phyloP scores from a whole-genome alignment of 2,888 invertebrate species.

The Entomobrya proxima region DNA sequence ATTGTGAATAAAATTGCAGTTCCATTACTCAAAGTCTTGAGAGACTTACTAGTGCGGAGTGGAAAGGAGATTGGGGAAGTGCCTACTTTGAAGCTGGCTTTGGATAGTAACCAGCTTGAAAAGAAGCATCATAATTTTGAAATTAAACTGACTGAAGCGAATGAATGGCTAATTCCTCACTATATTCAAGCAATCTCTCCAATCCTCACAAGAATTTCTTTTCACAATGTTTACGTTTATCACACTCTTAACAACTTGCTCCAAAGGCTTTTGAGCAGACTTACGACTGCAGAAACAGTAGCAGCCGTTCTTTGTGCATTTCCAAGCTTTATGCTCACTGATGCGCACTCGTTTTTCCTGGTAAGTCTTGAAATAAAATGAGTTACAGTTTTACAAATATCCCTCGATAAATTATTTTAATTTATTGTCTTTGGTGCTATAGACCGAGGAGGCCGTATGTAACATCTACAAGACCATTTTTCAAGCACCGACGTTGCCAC shows the following conservation, averaged over 20 bases:
- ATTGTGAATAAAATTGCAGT: slow-evolving; percentile 9
- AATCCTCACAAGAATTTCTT: slow-evolving; percentile 26
- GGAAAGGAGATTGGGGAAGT: background rate
- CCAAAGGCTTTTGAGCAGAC: background rate
- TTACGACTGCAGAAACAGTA: background rate
- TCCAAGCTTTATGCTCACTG: background rate
- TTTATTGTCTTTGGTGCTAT: background rate
- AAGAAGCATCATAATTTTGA: too few species aligned
- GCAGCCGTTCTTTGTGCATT: background rate
- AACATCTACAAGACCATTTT: background rate
- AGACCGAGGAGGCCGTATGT: background rate
- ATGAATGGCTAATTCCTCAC: slow-evolving; percentile 34
- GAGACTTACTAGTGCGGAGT: background rate
- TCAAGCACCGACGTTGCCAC: background rate
- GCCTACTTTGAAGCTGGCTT: background rate
- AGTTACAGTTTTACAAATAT: background rate
- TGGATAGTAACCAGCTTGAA: background rate
- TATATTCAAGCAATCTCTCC: slow-evolving; percentile 13
- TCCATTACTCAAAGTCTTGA: background rate
- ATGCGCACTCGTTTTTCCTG: background rate
- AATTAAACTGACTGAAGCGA: background rate
- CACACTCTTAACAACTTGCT: slow-evolving; percentile 1
- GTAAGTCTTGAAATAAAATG: background rate
- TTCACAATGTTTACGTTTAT: background rate
- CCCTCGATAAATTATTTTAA: background rate